Evolutionary conservation across 2,888 invertebrate genomes (phyloP).

Genomic region (Drosophila cognata): DNA sequence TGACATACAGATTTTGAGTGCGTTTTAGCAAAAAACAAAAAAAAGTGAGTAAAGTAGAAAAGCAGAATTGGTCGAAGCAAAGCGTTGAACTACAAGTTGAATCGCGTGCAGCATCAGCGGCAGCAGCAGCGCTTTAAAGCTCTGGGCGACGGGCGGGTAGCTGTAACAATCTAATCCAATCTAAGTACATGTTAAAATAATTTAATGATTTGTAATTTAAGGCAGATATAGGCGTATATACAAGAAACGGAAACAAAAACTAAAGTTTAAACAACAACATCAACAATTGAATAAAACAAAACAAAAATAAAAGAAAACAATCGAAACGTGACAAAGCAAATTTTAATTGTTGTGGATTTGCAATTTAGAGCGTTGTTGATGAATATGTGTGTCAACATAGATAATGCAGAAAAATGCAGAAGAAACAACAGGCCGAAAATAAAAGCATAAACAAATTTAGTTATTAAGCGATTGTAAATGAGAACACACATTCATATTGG

Average conservation of each 20-base stretch:
- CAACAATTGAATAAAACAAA: slow-evolving; percentile 49
- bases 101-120: slow-evolving; percentile 55
- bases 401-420: slow-evolving; percentile 39
- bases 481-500: slow-evolving; percentile 74
- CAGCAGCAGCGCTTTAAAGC: slow-evolving; percentile 52
- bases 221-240: slow-evolving; percentile 69
- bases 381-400: slow-evolving; percentile 50
- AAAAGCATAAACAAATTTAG: slow-evolving; percentile 74
- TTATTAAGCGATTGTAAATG: slow-evolving; percentile 73
- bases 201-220: slow-evolving; percentile 79
- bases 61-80: slow-evolving; percentile 60
- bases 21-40: slow-evolving; percentile 15
- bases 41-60: slow-evolving; percentile 8
- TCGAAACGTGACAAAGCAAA: slow-evolving; percentile 71
- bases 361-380: slow-evolving; percentile 32
- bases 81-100: slow-evolving; percentile 73
- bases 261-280: slow-evolving; percentile 43
- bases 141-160: slow-evolving; percentile 78
- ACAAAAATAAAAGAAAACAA: slow-evolving; percentile 41
- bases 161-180: slow-evolving; percentile 82
- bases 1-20: slow-evolving; percentile 16
- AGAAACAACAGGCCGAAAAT: slow-evolving; percentile 53
- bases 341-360: slow-evolving; percentile 61
- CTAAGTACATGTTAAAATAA: slow-evolving; percentile 79
- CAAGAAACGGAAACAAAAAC: slow-evolving; percentile 58